phyloP scores from a whole-genome alignment of 1,140 invertebrate genomes.

The Ladona fulva region DNA sequence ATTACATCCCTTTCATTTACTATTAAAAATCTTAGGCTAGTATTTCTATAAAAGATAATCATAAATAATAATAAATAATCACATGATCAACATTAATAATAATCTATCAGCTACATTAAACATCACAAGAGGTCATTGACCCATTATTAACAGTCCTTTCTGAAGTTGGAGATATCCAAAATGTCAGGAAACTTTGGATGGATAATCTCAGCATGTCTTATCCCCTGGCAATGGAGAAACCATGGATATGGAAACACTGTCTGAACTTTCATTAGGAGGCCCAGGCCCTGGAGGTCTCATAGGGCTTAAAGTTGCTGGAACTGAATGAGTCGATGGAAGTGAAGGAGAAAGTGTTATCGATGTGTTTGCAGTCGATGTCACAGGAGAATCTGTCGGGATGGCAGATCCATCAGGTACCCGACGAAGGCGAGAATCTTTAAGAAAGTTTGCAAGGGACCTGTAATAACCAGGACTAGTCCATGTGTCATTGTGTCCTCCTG shows the following conservation, averaged over 20 bases:
- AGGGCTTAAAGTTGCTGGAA: not conserved
- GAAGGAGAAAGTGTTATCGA: not conserved
- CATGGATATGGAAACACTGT: not conserved
- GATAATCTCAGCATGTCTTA: not conserved
- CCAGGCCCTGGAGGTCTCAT: not conserved
- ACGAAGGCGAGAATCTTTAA: slow-evolving; percentile 33
- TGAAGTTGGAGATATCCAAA: no score
- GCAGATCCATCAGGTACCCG: not conserved
- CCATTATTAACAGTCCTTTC: no score
- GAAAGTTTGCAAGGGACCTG: slow-evolving; percentile 44
- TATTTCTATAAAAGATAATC: no score
- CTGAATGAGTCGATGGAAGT: not conserved
- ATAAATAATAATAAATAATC: no score
- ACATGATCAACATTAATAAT: no score
- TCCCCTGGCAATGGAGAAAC: not conserved
- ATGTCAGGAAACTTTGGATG: no score
- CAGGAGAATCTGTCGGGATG: no score
- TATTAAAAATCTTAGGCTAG: no score
- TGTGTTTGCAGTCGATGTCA: no score
- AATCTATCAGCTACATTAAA: no score
- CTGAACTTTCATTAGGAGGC: not conserved
- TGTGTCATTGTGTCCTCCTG: slow-evolving; percentile 81
- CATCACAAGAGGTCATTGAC: no score
- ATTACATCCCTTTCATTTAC: no score
- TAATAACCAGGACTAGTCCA: slow-evolving; percentile 61